Evolutionary conservation across 2,888 invertebrate genomes (phyloP).

Genomic region (Steinernema scapterisci): DNA sequence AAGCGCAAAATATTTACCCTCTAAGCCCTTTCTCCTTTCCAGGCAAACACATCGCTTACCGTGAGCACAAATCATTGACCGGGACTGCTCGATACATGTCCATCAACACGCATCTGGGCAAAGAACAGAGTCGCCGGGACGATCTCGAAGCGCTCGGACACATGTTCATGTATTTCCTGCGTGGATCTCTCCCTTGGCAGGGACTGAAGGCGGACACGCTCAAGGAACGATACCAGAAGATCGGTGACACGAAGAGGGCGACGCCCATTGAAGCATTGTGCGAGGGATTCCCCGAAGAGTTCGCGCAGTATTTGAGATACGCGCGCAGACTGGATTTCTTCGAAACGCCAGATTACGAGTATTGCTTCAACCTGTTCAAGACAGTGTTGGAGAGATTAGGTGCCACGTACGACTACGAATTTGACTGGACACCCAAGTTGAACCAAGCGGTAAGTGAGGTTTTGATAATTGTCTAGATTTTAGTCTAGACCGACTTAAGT

Average conservation of each 20-base stretch:
- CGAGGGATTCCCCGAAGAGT: constrained; percentile 83
- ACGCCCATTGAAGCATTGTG: constrained; percentile 91
- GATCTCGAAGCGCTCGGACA: constrained; percentile 98
- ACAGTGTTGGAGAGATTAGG: constrained; percentile 63
- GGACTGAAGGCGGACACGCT: constrained; percentile 98
- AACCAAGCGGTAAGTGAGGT: constrained; percentile 59
- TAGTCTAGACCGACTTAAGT: too few species aligned
- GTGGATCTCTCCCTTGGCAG: constrained; percentile 99
- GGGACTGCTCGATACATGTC: constrained; percentile 99
- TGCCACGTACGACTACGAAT: constrained; percentile 66
- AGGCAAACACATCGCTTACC: constrained; percentile 99
- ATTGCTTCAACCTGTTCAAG: constrained; percentile 71
- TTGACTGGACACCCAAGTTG: constrained; percentile 67
- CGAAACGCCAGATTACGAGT: constrained; percentile 99
- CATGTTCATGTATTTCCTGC: constrained; percentile 99
- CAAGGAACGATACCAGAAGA: constrained; percentile 99
- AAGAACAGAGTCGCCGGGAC: constrained; percentile 99
- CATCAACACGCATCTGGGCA: constrained; percentile 99
- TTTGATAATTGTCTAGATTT: not conserved
- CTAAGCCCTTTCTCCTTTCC: constrained; percentile 70
- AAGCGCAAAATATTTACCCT: not conserved
- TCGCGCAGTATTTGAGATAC: constrained; percentile 96
- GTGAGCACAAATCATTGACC: constrained; percentile 99
- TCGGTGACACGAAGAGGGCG: constrained; percentile 98
- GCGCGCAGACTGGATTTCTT: constrained; percentile 96